These are phyloP conservation scores for Protophormia terraenovae DNA, from an alignment of 2,888 invertebrate species.

Conservation along the genomic window DNA sequence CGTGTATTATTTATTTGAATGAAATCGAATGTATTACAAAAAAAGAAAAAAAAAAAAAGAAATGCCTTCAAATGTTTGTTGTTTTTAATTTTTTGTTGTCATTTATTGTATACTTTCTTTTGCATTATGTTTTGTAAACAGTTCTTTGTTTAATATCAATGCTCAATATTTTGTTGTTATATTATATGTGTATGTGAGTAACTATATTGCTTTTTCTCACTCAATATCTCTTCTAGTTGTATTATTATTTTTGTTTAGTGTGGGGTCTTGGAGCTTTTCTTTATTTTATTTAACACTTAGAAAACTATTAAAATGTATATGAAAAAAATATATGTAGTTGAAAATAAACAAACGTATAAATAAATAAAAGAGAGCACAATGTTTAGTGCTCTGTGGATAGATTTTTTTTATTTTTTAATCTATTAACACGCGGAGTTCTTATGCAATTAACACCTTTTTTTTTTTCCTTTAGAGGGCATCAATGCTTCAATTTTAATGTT, in stretches of 20 bases:
- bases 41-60: not conserved
- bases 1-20: not conserved
- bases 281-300: conserved; percentile 38
- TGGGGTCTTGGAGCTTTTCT: conserved; percentile 41
- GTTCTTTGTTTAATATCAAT: conserved; percentile 8
- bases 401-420: not conserved
- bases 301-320: conserved; percentile 9
- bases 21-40: conserved; percentile 19
- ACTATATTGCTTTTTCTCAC: not conserved
- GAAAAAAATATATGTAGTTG: conserved; percentile 1
- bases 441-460: conserved; percentile 59
- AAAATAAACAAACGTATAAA: conserved; percentile 35
- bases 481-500: not conserved
- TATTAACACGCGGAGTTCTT: conserved; percentile 47
- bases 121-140: conserved; percentile 54
- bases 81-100: conserved; percentile 22
- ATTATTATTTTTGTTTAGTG: conserved; percentile 1
- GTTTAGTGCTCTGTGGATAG: conserved; percentile 10
- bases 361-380: conserved; percentile 25
- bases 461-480: conserved; percentile 17
- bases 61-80: conserved; percentile 19
- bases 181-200: not conserved
- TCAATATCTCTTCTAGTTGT: not conserved
- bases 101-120: conserved; percentile 61
- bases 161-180: not conserved